phyloP scores from a whole-genome alignment of 35 echinoderm and acorn worm genomes.

The Eucidaris tribuloides region DNA sequence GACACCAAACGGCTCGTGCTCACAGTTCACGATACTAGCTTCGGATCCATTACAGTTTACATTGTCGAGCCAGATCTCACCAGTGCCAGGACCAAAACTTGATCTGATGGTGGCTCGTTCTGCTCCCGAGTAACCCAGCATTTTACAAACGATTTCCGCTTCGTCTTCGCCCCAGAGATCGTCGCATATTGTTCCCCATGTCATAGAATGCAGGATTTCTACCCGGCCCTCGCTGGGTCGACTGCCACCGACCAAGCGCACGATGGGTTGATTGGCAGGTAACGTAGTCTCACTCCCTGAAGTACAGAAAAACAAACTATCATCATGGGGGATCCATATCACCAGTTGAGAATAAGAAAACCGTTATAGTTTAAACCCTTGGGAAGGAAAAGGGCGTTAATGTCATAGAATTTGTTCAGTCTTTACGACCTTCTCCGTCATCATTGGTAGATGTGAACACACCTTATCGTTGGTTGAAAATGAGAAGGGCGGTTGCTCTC shows the following conservation, averaged over 20 bases:
- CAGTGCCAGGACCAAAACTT: constrained; percentile 22
- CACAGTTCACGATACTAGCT: constrained; percentile 37
- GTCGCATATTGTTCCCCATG: constrained; percentile 34
- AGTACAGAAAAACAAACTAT: no score
- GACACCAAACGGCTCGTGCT: constrained; percentile 27
- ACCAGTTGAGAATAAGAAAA: no score
- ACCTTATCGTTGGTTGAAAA: no score
- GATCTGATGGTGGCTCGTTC: neutral
- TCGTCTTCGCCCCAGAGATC: neutral
- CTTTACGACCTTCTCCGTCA: no score
- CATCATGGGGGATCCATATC: no score
- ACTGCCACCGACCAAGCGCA: neutral
- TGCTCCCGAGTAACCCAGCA: neutral
- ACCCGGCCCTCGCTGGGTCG: constrained; percentile 20
- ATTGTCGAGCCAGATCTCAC: constrained; percentile 62
- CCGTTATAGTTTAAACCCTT: no score
- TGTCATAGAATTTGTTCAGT: no score
- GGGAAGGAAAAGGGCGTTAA: no score
- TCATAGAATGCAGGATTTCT: neutral
- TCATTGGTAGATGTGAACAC: no score
- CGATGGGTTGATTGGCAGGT: no score
- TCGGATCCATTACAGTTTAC: constrained; percentile 62
- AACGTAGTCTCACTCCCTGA: no score
- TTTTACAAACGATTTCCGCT: neutral
- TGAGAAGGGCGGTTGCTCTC: no score